These are phyloP conservation scores for Limonius californicus DNA, from an alignment of 1,140 invertebrate genomes.

Conservation along the genomic window DNA sequence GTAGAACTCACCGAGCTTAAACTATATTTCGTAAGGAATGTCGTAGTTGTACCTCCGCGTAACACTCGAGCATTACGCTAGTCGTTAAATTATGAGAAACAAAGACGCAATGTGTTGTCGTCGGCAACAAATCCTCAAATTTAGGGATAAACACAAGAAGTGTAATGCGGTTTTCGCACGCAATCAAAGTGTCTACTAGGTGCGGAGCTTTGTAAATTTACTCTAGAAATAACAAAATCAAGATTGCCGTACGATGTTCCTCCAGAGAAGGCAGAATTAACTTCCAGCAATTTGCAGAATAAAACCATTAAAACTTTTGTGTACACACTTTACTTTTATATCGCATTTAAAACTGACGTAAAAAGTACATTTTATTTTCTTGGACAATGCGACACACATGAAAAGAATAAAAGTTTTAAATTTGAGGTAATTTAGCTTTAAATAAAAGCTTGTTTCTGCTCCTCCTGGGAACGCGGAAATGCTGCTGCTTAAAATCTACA, in stretches of 20 bases:
- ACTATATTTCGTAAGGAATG: no score
- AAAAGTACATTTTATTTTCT: background rate
- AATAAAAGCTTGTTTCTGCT: no score
- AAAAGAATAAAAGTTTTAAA: background rate
- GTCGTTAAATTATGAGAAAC: background rate
- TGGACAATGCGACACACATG: background rate
- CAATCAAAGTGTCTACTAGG: slow-evolving; percentile 5
- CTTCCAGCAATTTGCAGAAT: slow-evolving; percentile 6
- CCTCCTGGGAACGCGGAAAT: no score
- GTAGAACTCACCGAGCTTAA: no score
- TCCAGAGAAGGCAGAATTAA: slow-evolving; percentile 3
- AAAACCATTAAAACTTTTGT: slow-evolving; percentile 14
- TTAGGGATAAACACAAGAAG: background rate
- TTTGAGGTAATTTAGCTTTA: background rate
- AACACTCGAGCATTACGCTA: no score
- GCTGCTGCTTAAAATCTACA: no score
- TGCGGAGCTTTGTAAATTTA: slow-evolving; percentile 5
- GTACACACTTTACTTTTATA: slow-evolving; percentile 5
- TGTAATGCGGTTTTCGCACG: slow-evolving; percentile 8
- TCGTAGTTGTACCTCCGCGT: no score
- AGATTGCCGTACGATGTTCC: slow-evolving; percentile 4
- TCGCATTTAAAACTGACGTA: background rate
- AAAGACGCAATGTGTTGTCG: background rate
- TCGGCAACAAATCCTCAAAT: background rate
- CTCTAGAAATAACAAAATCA: slow-evolving; percentile 13